Percentiles rank a stretch among this genome's conserved stretches.
These are phyloP conservation scores for Hippocampus barbouri DNA, from an alignment of 2,113 vertebrate genomes.

Conservation along the genomic window DNA sequence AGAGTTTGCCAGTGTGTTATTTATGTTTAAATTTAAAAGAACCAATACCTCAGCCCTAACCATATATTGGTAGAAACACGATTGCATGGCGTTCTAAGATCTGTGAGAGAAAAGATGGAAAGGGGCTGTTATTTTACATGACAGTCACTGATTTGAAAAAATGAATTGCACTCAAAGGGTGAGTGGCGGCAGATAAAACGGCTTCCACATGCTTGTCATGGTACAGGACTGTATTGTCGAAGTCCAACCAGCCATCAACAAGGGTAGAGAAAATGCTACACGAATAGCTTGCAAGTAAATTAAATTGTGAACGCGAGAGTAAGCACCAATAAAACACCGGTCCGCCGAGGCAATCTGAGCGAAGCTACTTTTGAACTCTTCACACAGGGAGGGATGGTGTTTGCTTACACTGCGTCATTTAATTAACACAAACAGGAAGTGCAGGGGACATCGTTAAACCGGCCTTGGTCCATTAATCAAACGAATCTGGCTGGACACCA, in stretches of 20 bases:
- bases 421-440: slow-evolving; percentile 51
- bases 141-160: not conserved
- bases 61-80: not conserved
- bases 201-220: not conserved
- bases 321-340: slow-evolving; percentile 2
- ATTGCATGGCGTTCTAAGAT: not conserved
- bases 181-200: slow-evolving; percentile 39
- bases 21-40: not conserved
- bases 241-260: slow-evolving; percentile 7
- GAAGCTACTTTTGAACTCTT: slow-evolving; percentile 32
- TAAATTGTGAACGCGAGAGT: not conserved
- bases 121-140: slow-evolving; percentile 7
- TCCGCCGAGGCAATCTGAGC: slow-evolving; percentile 20
- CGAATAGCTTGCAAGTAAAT: slow-evolving; percentile 1
- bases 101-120: not conserved
- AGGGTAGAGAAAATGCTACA: slow-evolving; percentile 5
- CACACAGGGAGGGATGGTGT: slow-evolving; percentile 36
- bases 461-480: slow-evolving; percentile 52
- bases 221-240: not conserved
- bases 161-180: slow-evolving; percentile 36
- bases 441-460: slow-evolving; percentile 50
- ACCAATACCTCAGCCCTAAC: not conserved
- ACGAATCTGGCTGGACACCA: slow-evolving; percentile 31
- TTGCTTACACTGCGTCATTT: slow-evolving; percentile 48
- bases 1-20: not conserved